Evolutionary conservation across 2,797 vertebrate species (phyloP).

Genomic region (Sebastes minor): DNA sequence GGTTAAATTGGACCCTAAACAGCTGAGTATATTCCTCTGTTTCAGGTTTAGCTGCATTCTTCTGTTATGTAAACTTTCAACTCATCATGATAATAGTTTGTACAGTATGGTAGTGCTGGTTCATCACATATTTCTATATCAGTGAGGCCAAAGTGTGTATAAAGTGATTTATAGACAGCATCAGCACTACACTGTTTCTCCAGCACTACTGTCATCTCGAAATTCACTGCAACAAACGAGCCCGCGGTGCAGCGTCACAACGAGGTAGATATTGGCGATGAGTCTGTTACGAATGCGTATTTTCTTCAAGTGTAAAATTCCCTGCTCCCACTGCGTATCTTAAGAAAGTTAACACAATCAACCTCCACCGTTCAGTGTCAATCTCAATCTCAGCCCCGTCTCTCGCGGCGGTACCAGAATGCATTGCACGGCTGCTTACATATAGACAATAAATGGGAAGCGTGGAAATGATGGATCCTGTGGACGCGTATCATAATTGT

Average conservation of each 20-base stretch:
- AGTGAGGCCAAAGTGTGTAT: neutral
- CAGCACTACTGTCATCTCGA: neutral
- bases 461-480: no score
- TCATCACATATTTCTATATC: neutral
- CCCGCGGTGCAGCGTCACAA: neutral
- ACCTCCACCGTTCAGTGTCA: neutral
- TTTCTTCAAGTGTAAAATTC: neutral
- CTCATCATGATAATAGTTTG: neutral
- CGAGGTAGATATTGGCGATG: neutral
- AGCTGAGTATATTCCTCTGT: neutral
- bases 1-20: neutral
- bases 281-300: neutral
- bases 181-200: neutral
- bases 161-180: neutral
- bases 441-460: no score
- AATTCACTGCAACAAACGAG: neutral
- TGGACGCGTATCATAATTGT: no score
- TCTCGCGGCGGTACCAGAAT: no score
- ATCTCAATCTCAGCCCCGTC: neutral
- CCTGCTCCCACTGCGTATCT: neutral
- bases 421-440: no score
- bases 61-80: neutral
- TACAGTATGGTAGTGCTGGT: neutral
- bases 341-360: neutral
- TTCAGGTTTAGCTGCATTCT: neutral